phyloP scores from a whole-genome alignment of 2,797 vertebrate genomes.

The Syndactyla subalaris region DNA sequence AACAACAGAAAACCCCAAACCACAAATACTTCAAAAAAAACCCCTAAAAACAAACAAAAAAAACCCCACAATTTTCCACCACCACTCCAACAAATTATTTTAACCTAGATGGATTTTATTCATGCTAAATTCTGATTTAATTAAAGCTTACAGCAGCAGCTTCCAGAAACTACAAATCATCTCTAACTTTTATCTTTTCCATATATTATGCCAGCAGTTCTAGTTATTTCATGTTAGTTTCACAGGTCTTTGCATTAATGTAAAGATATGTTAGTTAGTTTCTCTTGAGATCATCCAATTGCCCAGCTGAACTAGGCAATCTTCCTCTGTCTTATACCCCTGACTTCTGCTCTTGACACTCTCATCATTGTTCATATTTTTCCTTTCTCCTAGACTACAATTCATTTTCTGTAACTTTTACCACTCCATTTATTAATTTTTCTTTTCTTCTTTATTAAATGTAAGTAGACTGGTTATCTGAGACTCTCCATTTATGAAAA shows the following conservation, averaged over 20 bases:
- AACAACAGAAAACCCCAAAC: no score
- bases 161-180: not conserved
- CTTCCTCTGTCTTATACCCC: not conserved
- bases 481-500: not conserved
- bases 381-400: not conserved
- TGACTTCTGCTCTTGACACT: not conserved
- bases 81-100: not conserved
- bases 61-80: not conserved
- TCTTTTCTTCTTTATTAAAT: not conserved
- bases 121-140: not conserved
- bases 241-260: not conserved
- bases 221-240: not conserved
- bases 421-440: not conserved
- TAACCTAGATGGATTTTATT: not conserved
- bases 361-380: not conserved
- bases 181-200: not conserved
- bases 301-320: not conserved
- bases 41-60: no score
- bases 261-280: not conserved
- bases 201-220: not conserved
- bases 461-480: not conserved
- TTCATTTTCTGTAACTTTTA: not conserved
- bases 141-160: not conserved
- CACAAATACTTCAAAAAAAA: no score
- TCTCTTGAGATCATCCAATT: not conserved